phyloP scores from a whole-genome alignment of 2,113 vertebrate genomes.

The Machaerirhynchus nigripectus region DNA sequence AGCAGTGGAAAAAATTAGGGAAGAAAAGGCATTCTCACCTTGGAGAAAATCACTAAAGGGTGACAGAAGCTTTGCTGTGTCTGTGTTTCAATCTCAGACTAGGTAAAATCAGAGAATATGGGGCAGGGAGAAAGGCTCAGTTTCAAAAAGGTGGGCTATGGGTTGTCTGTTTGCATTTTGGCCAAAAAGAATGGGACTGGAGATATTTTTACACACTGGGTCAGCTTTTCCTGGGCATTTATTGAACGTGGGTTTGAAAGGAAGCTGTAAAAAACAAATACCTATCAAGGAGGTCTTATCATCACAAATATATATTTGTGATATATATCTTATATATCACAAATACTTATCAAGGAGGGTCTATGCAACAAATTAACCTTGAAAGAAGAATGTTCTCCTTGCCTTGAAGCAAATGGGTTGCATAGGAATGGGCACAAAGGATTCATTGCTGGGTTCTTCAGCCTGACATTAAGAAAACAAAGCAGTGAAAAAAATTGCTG shows the following conservation, averaged over 20 bases:
- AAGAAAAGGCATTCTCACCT: background rate
- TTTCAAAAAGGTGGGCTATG: background rate
- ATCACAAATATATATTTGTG: too few relatives aligned
- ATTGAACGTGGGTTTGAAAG: background rate
- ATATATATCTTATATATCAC: too few relatives aligned
- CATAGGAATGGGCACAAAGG: background rate
- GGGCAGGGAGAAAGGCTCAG: background rate
- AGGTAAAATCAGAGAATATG: background rate
- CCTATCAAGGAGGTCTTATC: background rate
- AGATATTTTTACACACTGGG: background rate
- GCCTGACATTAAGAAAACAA: background rate
- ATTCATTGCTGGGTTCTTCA: background rate
- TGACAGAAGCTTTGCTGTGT: background rate
- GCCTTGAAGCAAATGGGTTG: background rate
- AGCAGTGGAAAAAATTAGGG: background rate
- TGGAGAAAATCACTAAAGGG: background rate
- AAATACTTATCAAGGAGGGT: background rate
- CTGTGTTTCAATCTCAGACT: background rate
- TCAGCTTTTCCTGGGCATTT: background rate
- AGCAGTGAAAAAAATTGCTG: background rate
- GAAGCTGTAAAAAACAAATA: background rate
- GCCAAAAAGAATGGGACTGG: background rate
- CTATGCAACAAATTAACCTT: background rate
- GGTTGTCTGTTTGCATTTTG: background rate
- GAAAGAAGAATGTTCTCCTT: background rate